These are phyloP conservation scores for Macaca mulatta DNA, from an alignment of 2,113 vertebrate species.

Conservation along the genomic window DNA sequence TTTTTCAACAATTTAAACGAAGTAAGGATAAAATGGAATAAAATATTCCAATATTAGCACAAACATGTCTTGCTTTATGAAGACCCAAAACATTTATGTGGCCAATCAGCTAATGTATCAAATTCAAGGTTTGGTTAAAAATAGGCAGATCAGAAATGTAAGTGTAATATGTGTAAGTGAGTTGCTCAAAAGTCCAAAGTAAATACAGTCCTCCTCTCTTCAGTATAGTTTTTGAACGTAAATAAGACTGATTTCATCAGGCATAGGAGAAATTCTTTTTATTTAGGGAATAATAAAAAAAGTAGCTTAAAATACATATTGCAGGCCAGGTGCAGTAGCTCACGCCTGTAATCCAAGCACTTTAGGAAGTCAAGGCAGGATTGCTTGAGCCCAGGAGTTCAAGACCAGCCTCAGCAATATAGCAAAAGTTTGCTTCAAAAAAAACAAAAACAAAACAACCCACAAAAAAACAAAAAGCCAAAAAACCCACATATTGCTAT, in stretches of 20 bases:
- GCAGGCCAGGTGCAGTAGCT: too few species aligned
- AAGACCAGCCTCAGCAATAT: too few species aligned
- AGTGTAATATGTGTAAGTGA: background rate
- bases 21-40: background rate
- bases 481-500: too few species aligned
- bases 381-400: too few species aligned
- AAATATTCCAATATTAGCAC: background rate
- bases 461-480: too few species aligned
- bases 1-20: background rate
- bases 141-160: background rate
- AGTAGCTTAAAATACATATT: background rate
- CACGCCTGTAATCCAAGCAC: too few species aligned
- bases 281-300: background rate
- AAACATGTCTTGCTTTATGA: conserved; percentile 7
- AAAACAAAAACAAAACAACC: too few species aligned
- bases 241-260: background rate
- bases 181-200: background rate
- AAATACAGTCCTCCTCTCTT: background rate
- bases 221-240: background rate
- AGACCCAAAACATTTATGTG: background rate
- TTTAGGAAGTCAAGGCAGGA: too few species aligned
- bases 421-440: too few species aligned
- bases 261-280: background rate
- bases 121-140: background rate
- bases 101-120: background rate